These are phyloP conservation scores for Helicoverpa assulta DNA, from an alignment of 2,888 invertebrate species.

Conservation along the genomic window DNA sequence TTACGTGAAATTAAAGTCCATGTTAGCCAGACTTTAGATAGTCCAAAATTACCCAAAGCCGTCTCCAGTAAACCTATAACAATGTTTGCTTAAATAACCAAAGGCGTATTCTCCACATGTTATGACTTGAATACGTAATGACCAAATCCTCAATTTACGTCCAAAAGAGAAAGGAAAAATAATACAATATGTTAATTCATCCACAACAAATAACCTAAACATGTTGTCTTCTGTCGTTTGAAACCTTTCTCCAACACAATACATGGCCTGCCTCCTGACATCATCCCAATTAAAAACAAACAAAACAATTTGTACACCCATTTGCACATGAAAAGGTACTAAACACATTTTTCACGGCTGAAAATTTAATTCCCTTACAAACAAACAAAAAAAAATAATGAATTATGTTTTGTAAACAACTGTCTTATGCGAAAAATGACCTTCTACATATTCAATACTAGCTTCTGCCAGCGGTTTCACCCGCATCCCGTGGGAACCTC, in stretches of 20 bases:
- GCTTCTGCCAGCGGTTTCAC: no score
- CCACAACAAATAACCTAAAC: constrained; percentile 15
- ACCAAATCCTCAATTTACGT: background rate
- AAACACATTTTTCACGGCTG: constrained; percentile 40
- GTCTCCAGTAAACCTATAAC: background rate
- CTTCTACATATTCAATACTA: constrained; percentile 40
- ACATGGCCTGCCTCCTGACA: constrained; percentile 15
- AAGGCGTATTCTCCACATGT: background rate
- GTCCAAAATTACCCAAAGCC: background rate
- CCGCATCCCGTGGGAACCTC: no score
- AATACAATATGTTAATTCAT: constrained; percentile 4
- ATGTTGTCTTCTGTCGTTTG: background rate
- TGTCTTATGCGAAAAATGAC: constrained; percentile 18
- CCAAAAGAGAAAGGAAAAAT: background rate
- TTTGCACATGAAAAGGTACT: constrained; percentile 44
- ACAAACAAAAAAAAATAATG: constrained; percentile 28
- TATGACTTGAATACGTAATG: background rate
- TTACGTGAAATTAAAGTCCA: no score
- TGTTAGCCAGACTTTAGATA: no score
- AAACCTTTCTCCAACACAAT: constrained; percentile 2
- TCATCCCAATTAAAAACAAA: constrained; percentile 49
- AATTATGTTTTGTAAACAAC: constrained; percentile 46
- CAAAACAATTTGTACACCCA: constrained; percentile 47
- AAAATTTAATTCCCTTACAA: constrained; percentile 32
- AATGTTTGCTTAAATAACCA: background rate